These are phyloP conservation scores for Digitonthophagus gazella DNA, from an alignment of 2,888 invertebrate genomes.

Conservation along the genomic window DNA sequence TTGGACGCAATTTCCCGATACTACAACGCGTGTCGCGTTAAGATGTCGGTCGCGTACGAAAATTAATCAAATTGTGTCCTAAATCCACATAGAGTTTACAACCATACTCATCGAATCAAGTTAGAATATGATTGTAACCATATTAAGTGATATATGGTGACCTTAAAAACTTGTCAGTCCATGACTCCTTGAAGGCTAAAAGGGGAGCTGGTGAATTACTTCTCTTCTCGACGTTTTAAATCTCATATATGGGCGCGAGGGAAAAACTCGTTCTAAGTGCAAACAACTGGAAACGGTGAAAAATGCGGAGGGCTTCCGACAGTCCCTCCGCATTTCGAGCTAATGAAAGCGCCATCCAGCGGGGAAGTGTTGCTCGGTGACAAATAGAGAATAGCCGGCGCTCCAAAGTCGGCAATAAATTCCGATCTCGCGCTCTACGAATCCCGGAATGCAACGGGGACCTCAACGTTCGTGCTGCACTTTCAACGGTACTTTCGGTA, in stretches of 20 bases:
- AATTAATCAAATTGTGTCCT: not conserved
- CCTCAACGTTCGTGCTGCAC: not conserved
- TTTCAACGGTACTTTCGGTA: not conserved
- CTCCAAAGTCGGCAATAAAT: conserved; percentile 24
- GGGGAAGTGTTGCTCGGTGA: conserved; percentile 32
- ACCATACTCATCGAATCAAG: too few relatives aligned
- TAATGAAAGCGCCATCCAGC: conserved; percentile 36
- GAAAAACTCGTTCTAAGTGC: not conserved
- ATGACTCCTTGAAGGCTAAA: too few relatives aligned
- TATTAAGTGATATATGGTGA: too few relatives aligned
- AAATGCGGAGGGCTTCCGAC: conserved; percentile 4
- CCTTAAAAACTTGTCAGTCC: too few relatives aligned
- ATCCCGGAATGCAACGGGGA: not conserved
- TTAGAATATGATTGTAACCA: too few relatives aligned
- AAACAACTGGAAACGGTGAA: not conserved
- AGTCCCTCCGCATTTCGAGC: conserved; percentile 18
- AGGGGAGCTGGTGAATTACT: too few relatives aligned
- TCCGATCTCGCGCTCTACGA: conserved; percentile 15
- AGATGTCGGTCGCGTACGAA: not conserved
- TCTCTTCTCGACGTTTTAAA: not conserved
- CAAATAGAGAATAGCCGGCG: conserved; percentile 33
- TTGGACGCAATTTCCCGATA: not conserved
- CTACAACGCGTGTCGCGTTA: not conserved
- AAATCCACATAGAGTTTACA: too few relatives aligned
- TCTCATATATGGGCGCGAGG: not conserved